Evolutionary conservation across 2,113 vertebrate genomes (phyloP).

Genomic region (Epinephelus cyanopodus): DNA sequence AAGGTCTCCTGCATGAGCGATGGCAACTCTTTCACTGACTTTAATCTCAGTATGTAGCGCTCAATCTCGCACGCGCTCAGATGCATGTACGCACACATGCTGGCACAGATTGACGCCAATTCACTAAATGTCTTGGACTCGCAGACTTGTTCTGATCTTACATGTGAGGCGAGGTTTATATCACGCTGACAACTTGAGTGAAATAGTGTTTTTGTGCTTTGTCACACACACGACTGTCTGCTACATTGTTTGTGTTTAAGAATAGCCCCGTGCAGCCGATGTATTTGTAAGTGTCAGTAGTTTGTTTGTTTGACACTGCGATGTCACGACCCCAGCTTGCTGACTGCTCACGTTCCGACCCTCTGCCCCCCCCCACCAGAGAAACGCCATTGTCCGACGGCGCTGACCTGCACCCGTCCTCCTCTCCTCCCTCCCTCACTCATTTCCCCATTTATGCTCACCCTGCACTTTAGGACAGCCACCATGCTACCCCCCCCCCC

Average conservation of each 20-base stretch:
- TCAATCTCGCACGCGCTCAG: constrained; percentile 63
- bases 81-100: constrained; percentile 27
- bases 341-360: constrained; percentile 89
- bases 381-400: constrained; percentile 82
- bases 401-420: constrained; percentile 76
- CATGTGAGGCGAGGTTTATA: not conserved
- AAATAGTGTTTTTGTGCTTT: constrained; percentile 45
- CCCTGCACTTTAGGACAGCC: constrained; percentile 92
- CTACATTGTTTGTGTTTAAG: constrained; percentile 73
- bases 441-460: constrained; percentile 81
- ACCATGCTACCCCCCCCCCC: constrained; percentile 80
- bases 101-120: constrained; percentile 18
- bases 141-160: constrained; percentile 1
- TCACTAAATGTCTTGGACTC: constrained; percentile 30
- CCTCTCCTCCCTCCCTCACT: constrained; percentile 45
- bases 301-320: constrained; percentile 84
- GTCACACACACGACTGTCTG: constrained; percentile 60
- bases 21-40: constrained; percentile 80
- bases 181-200: constrained; percentile 17
- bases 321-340: constrained; percentile 86
- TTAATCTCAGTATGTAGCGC: constrained; percentile 92
- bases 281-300: constrained; percentile 84
- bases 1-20: constrained; percentile 81
- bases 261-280: constrained; percentile 67
- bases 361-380: constrained; percentile 52